phyloP scores from a whole-genome alignment of 2,888 invertebrate species.

The Scaptomyza parva region DNA sequence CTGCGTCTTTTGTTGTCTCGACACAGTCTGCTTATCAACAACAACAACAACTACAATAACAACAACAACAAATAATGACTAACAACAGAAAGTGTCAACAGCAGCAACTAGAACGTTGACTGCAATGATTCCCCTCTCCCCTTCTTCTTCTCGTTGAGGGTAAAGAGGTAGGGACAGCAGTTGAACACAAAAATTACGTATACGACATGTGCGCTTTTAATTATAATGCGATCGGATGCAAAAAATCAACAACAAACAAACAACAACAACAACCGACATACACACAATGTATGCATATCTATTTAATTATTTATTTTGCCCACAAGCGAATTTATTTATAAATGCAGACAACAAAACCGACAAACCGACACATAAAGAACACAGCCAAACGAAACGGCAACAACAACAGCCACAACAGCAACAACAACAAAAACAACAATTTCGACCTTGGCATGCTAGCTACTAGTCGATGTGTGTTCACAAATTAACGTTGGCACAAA shows the following conservation, averaged over 20 bases:
- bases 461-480: conserved; percentile 35
- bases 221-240: conserved; percentile 52
- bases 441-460: conserved; percentile 53
- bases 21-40: conserved; percentile 76
- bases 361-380: conserved; percentile 18
- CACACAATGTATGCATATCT: conserved; percentile 58
- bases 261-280: background rate
- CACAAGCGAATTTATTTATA: conserved; percentile 70
- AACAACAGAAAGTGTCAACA: conserved; percentile 60
- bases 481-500: conserved; percentile 51
- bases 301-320: conserved; percentile 77
- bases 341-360: conserved; percentile 56
- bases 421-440: conserved; percentile 26
- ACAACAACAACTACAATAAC: conserved; percentile 33
- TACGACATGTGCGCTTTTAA: conserved; percentile 60
- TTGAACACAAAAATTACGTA: conserved; percentile 55
- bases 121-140: background rate
- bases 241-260: background rate
- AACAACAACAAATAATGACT: conserved; percentile 58
- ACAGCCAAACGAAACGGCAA: background rate
- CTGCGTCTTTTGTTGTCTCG: conserved; percentile 81
- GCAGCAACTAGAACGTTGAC: conserved; percentile 40
- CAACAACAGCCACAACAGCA: conserved; percentile 28
- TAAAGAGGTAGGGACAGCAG: too few relatives aligned
- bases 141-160: conserved; percentile 19